A percentile compares a stretch with the other conserved stretches of the same genome.
These are phyloP conservation scores for Callosobruchus maculatus DNA, from an alignment of 2,888 invertebrate species.

Conservation along the genomic window DNA sequence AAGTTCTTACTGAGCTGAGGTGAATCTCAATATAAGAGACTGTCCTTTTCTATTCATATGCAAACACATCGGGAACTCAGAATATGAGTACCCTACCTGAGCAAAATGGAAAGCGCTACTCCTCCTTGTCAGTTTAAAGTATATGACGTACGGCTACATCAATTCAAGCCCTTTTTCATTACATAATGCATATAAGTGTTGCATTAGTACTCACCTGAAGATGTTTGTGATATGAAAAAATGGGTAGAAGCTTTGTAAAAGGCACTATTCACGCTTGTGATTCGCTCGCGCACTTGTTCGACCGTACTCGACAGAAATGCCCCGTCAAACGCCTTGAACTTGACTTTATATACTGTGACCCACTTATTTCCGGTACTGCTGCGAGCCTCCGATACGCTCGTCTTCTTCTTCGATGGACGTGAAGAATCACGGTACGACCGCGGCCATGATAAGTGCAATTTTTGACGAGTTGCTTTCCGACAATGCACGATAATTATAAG, in stretches of 20 bases:
- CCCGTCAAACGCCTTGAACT: conserved; percentile 72
- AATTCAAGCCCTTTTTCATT: no score
- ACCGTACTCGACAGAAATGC: conserved; percentile 38
- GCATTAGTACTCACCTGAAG: conserved; percentile 21
- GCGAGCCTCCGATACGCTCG: not conserved
- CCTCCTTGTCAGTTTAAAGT: no score
- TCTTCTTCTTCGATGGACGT: not conserved
- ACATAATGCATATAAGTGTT: not conserved
- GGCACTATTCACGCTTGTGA: not conserved
- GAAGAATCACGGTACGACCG: not conserved
- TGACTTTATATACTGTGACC: conserved; percentile 79
- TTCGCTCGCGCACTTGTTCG: not conserved
- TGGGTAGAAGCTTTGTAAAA: not conserved
- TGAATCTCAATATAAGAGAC: no score
- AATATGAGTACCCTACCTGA: no score
- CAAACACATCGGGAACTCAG: no score
- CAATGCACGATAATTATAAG: not conserved
- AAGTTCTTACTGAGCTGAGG: no score
- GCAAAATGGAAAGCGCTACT: no score
- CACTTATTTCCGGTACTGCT: conserved; percentile 52
- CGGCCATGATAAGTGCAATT: not conserved
- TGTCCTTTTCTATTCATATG: no score
- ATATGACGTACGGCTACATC: no score
- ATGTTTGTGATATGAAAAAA: conserved; percentile 2
- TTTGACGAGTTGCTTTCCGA: not conserved